These are phyloP conservation scores for Apolygus lucorum DNA, from an alignment of 1,140 invertebrate genomes.

Conservation along the genomic window DNA sequence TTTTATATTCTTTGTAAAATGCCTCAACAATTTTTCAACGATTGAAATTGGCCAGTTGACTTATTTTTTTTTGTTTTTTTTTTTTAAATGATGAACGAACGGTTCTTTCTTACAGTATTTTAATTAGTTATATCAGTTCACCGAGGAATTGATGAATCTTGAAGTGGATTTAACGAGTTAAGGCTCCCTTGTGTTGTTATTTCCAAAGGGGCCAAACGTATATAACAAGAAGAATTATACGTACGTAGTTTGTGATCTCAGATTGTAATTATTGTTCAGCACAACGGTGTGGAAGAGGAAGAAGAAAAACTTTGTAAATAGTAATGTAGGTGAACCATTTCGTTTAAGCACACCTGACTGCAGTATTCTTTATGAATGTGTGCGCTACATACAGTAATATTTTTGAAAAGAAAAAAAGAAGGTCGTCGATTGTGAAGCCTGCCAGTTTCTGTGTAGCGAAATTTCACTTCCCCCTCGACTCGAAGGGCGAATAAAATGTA, in stretches of 20 bases:
- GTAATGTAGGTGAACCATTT: not conserved
- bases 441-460: not conserved
- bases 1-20: not conserved
- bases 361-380: not conserved
- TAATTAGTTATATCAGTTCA: not conserved
- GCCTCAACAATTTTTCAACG: not conserved
- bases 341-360: constrained; percentile 1
- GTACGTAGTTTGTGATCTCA: constrained; percentile 19
- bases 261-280: constrained; percentile 18
- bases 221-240: no score
- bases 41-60: not conserved
- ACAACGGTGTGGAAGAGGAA: not conserved
- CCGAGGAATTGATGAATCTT: not conserved
- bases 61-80: not conserved
- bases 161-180: not conserved
- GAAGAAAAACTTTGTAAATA: not conserved
- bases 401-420: not conserved
- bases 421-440: not conserved
- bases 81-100: not conserved
- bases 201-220: constrained; percentile 17
- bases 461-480: no score
- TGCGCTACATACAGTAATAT: not conserved
- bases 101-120: not conserved
- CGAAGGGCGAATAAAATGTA: no score
- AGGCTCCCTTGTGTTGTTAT: constrained; percentile 5